These are phyloP conservation scores for Acheta domesticus DNA, from an alignment of 2,888 invertebrate species.

Conservation along the genomic window DNA sequence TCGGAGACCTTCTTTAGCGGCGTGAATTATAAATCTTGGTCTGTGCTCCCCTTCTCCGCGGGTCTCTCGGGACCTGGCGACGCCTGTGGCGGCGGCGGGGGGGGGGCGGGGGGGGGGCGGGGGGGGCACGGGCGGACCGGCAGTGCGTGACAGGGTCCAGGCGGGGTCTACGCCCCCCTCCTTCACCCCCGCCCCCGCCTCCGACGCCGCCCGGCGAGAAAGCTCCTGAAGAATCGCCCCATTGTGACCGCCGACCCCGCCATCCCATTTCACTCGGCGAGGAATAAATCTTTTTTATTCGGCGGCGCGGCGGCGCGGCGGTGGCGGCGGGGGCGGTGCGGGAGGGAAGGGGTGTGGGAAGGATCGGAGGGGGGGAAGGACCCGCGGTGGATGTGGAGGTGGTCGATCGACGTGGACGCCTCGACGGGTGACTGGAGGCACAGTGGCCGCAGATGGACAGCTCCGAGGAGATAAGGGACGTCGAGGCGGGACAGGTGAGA, in stretches of 20 bases:
- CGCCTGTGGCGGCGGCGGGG: not conserved
- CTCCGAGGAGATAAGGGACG: no score
- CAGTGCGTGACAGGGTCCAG: slow-evolving; percentile 8
- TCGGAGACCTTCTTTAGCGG: no score
- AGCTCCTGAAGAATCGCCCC: not conserved
- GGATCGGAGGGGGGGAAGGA: not conserved
- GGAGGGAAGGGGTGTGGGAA: not conserved
- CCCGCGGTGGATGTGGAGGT: no score
- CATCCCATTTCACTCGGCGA: slow-evolving; percentile 8
- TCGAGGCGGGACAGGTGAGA: no score
- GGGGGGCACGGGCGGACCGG: not conserved
- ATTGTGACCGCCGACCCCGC: not conserved
- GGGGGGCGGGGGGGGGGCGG: not conserved
- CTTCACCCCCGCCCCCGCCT: not conserved
- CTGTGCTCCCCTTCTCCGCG: no score
- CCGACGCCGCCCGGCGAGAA: not conserved
- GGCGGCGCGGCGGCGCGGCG: not conserved
- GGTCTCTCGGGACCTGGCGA: no score
- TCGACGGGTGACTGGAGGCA: no score
- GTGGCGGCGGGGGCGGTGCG: not conserved
- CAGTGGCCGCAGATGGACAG: no score
- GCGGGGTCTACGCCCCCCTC: not conserved
- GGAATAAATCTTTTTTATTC: slow-evolving; percentile 1
- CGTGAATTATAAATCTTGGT: no score
- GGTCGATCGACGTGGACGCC: no score